phyloP scores from a whole-genome alignment of 2,888 invertebrate species.

The Synergus gifuensis region DNA sequence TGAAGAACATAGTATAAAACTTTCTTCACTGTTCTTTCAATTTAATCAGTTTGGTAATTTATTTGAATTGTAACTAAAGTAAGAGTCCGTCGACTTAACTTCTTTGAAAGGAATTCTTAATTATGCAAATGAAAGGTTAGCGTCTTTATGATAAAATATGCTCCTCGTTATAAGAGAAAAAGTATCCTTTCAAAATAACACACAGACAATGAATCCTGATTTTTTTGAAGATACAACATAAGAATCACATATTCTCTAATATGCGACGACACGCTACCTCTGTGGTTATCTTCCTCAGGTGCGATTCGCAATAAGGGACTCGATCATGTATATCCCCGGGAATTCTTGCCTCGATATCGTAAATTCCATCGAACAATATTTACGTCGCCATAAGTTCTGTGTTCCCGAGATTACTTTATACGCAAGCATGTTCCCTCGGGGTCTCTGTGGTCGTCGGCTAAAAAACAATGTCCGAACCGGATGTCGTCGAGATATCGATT shows the following conservation, averaged over 20 bases:
- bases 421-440: conserved; percentile 21
- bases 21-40: conserved; percentile 15
- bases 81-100: not conserved
- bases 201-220: not conserved
- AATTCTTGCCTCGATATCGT: conserved; percentile 39
- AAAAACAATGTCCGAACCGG: conserved; percentile 35
- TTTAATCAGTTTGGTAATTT: conserved; percentile 21
- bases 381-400: conserved; percentile 36
- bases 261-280: not conserved
- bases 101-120: not conserved
- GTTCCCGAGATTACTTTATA: conserved; percentile 38
- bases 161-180: not conserved
- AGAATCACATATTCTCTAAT: conserved; percentile 21
- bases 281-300: conserved; percentile 26
- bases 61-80: conserved; percentile 11
- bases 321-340: conserved; percentile 9
- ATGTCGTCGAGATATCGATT: conserved; percentile 27
- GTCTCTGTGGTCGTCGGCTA: conserved; percentile 26
- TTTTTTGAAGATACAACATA: not conserved
- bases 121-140: not conserved
- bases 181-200: not conserved
- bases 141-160: not conserved
- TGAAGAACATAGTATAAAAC: conserved; percentile 19
- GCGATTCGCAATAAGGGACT: conserved; percentile 36
- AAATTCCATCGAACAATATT: conserved; percentile 40